These are phyloP conservation scores for Zaprionus lachaisei DNA, from an alignment of 1,140 invertebrate genomes.

Conservation along the genomic window DNA sequence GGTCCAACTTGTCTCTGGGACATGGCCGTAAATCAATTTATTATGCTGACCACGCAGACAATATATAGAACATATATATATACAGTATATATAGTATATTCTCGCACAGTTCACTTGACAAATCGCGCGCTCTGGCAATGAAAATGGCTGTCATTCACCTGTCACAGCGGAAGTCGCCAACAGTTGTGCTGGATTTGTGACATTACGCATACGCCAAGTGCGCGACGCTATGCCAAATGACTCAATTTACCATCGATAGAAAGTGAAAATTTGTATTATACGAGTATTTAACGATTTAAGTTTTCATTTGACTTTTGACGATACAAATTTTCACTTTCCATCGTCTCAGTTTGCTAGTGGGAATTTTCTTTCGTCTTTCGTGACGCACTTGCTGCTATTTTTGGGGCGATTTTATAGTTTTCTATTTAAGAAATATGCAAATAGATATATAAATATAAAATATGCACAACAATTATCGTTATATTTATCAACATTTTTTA, in stretches of 20 bases:
- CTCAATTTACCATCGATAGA: constrained; percentile 33
- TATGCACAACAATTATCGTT: constrained; percentile 48
- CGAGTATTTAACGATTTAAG: constrained; percentile 3
- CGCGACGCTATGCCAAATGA: constrained; percentile 30
- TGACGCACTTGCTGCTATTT: constrained; percentile 78
- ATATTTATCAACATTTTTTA: constrained; percentile 63
- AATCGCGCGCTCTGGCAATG: constrained; percentile 53
- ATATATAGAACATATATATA: constrained; percentile 9
- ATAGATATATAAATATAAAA: neutral
- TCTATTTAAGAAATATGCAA: constrained; percentile 51
- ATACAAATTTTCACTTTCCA: neutral
- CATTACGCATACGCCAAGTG: constrained; percentile 66
- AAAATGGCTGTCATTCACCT: constrained; percentile 53
- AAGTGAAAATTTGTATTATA: constrained; percentile 6
- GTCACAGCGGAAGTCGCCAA: constrained; percentile 48
- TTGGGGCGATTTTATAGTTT: constrained; percentile 29
- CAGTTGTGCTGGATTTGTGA: constrained; percentile 14
- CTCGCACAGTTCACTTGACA: constrained; percentile 50
- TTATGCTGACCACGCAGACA: constrained; percentile 20
- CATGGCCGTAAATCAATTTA: constrained; percentile 60
- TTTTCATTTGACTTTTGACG: neutral
- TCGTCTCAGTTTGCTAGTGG: constrained; percentile 39
- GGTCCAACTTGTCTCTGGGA: constrained; percentile 38
- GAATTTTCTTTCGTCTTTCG: constrained; percentile 41
- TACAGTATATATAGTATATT: constrained; percentile 1